A percentile compares a stretch with the other conserved stretches of the same genome.
phyloP scores from a whole-genome alignment of 1,140 invertebrate genomes.

The Brachionus koreanus region DNA sequence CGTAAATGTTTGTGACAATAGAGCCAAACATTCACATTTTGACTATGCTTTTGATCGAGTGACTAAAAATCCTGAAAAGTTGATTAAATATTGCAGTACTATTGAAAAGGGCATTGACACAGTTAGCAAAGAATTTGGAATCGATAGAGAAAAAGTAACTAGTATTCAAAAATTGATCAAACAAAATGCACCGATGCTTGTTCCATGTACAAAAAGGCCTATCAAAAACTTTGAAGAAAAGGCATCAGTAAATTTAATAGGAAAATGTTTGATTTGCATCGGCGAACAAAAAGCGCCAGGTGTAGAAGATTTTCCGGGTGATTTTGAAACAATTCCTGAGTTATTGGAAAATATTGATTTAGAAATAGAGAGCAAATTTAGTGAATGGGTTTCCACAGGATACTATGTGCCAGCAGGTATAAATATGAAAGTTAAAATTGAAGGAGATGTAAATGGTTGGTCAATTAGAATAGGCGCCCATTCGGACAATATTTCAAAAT shows the following conservation, averaged over 20 bases:
- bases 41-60: slow-evolving; percentile 5
- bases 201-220: not conserved
- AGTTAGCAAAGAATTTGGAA: not conserved
- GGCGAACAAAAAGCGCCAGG: slow-evolving; percentile 13
- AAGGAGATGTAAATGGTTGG: not conserved
- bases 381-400: slow-evolving; percentile 20
- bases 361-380: not conserved
- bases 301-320: slow-evolving; percentile 26
- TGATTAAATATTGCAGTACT: not conserved
- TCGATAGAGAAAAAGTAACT: not conserved
- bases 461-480: slow-evolving; percentile 34
- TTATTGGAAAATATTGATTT: not conserved
- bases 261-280: not conserved
- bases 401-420: slow-evolving; percentile 39
- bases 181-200: not conserved
- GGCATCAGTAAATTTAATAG: not conserved
- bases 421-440: not conserved
- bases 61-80: not conserved
- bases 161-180: not conserved
- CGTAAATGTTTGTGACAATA: not conserved
- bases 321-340: slow-evolving; percentile 13
- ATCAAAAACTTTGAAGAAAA: not conserved
- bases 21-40: slow-evolving; percentile 21
- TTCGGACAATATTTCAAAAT: slow-evolving; percentile 10
- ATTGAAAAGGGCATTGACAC: not conserved